phyloP scores from a whole-genome alignment of 2,113 vertebrate genomes.

The Circaetus cinerascens region DNA sequence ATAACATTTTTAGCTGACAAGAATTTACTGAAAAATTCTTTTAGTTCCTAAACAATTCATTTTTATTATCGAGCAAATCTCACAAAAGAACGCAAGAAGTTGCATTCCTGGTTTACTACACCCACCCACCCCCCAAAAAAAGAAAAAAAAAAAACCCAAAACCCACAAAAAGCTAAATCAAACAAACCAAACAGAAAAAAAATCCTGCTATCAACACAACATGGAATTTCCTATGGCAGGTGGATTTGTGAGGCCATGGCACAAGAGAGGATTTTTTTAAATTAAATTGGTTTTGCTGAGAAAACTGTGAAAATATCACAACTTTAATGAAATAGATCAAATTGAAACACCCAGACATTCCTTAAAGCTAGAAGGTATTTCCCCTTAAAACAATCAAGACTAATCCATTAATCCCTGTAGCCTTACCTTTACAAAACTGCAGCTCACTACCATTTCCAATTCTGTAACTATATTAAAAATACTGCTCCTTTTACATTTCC shows the following conservation, averaged over 20 bases:
- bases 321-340: background rate
- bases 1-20: background rate
- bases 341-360: background rate
- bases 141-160: background rate
- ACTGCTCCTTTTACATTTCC: background rate
- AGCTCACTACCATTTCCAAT: background rate
- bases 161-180: background rate
- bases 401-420: background rate
- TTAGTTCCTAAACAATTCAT: background rate
- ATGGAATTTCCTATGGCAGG: background rate
- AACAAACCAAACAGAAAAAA: background rate
- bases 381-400: background rate
- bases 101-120: background rate
- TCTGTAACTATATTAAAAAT: background rate
- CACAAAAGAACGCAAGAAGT: background rate
- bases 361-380: background rate
- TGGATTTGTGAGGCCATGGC: background rate
- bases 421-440: background rate
- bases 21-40: background rate
- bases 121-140: background rate
- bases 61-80: background rate
- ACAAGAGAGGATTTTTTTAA: background rate
- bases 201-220: background rate
- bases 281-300: background rate
- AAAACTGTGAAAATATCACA: background rate